A percentile compares a stretch with the other conserved stretches of the same genome.
Evolutionary conservation across 1,140 invertebrate species (phyloP).

Genomic region (Sitodiplosis mosellana): DNA sequence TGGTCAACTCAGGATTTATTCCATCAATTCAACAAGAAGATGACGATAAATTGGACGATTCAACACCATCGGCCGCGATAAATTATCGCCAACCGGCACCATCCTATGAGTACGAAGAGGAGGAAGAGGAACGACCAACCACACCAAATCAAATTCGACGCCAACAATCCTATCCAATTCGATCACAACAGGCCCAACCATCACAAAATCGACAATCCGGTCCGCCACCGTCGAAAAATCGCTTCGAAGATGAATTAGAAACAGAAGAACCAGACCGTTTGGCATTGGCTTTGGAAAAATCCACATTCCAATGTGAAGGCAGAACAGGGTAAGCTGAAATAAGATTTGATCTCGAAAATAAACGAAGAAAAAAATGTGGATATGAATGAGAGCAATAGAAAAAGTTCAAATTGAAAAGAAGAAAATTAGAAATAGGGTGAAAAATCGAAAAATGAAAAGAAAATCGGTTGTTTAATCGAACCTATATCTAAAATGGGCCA

Average conservation of each 20-base stretch:
- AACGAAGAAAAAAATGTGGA: too few species aligned
- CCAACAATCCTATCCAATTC: conserved; percentile 13
- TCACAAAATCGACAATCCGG: conserved; percentile 16
- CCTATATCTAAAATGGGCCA: too few species aligned
- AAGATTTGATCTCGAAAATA: too few species aligned
- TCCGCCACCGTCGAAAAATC: conserved; percentile 12
- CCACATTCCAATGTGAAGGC: conserved; percentile 60
- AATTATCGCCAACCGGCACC: background rate
- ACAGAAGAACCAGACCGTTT: conserved; percentile 73
- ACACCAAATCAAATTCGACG: conserved; percentile 5
- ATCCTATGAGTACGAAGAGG: background rate
- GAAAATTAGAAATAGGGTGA: too few species aligned
- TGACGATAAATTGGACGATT: background rate
- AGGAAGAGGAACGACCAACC: background rate
- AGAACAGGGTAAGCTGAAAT: conserved; percentile 48
- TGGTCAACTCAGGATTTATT: too few species aligned
- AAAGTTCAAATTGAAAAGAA: too few species aligned
- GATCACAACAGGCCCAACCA: conserved; percentile 14
- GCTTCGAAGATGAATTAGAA: conserved; percentile 47
- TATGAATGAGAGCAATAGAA: background rate
- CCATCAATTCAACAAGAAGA: too few species aligned
- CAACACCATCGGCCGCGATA: background rate
- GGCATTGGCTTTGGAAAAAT: conserved; percentile 55
- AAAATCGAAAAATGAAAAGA: too few species aligned
- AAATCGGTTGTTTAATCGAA: too few species aligned